Evolutionary conservation across 2,797 vertebrate genomes (phyloP), one percentile per base, ranked within the genome.

Genomic region (Chelon auratus): DNA sequence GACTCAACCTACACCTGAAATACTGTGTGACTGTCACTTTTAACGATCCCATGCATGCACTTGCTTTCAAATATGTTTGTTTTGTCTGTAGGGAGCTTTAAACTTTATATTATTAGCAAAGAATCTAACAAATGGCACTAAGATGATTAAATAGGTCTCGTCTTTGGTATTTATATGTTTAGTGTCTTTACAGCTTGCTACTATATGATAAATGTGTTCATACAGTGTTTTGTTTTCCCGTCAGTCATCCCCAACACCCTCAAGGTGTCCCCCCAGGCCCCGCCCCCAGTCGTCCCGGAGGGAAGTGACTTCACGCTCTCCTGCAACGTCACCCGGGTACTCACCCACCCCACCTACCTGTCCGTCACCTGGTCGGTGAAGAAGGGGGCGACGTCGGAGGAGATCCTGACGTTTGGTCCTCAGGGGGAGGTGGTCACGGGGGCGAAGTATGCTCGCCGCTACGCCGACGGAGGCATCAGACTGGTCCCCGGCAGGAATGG

Each of bases 241-340:
- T 33, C 82, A 99, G 97, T 99, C 66, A 96, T 99, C 82, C 86
- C 94, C 0, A 95, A 98, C n/a, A 95, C 95, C n/a, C 94, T 99
- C 63, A 91, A 43, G 0, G 95, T 99, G 33, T 73, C 79, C 15
- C 80, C 93, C 0, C 62, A 83, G 18, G 6, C 72, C 0, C 87
- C 81, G 0, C 62, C 74, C 1, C 22, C 83, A 0, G 80, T 75
- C 1, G 65, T 97, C 14, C 86, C 92, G 0, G 96, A 97, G 39
- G 97, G 97, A 0, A 94, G 94, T 50, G 93, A 96, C 17, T 87
- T 99, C 62, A 94, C 94, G 14, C 92, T 99, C 18, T 92, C 86
- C 76, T 99, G 97, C 82, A 93, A 90, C 0, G 93, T 96, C 0
- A 68, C 88, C 4, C 93, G 92, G 2, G 64, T 83, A 5, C 95